Evolutionary conservation across 2,113 vertebrate species (phyloP).

Genomic region (Embiotoca jacksoni): DNA sequence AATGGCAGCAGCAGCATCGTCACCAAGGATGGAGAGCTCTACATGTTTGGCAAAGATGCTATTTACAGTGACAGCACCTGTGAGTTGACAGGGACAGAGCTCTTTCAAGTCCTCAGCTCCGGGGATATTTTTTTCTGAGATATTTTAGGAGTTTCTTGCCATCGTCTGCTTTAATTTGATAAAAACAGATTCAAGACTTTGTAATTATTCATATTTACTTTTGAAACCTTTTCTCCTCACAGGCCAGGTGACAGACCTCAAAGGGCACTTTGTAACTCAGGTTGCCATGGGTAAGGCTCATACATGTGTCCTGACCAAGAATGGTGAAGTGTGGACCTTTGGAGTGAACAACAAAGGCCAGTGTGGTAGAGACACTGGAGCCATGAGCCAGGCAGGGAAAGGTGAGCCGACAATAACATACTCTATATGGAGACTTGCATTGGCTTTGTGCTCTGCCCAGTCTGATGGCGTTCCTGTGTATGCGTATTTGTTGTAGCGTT

Average conservation of each 20-base stretch:
- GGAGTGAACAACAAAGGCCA: constrained; percentile 99
- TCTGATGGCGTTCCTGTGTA: neutral
- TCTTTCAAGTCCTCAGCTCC: neutral
- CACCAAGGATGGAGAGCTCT: constrained; percentile 99
- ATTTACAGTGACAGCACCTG: constrained; percentile 98
- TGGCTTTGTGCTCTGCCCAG: neutral
- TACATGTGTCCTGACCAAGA: constrained; percentile 96
- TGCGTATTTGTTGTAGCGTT: constrained; percentile 83
- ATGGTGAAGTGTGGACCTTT: constrained; percentile 97
- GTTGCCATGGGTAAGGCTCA: constrained; percentile 99
- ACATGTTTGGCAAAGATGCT: constrained; percentile 99
- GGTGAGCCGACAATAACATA: constrained; percentile 78
- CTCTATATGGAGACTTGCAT: neutral
- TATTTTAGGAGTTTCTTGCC: neutral
- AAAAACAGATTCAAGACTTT: too few relatives aligned
- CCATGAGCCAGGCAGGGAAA: constrained; percentile 97
- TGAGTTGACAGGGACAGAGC: constrained; percentile 81
- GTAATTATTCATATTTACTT: too few relatives aligned
- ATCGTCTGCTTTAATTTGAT: too few relatives aligned
- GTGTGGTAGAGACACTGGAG: constrained; percentile 96
- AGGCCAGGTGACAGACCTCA: constrained; percentile 98
- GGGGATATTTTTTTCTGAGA: neutral
- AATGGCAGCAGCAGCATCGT: constrained; percentile 98
- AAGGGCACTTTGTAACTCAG: constrained; percentile 97
- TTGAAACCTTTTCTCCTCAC: constrained; percentile 17